Evolutionary conservation across 2,888 invertebrate genomes (phyloP), one percentile per base, ranked within the genome.

Genomic region (Troides aeacus): DNA sequence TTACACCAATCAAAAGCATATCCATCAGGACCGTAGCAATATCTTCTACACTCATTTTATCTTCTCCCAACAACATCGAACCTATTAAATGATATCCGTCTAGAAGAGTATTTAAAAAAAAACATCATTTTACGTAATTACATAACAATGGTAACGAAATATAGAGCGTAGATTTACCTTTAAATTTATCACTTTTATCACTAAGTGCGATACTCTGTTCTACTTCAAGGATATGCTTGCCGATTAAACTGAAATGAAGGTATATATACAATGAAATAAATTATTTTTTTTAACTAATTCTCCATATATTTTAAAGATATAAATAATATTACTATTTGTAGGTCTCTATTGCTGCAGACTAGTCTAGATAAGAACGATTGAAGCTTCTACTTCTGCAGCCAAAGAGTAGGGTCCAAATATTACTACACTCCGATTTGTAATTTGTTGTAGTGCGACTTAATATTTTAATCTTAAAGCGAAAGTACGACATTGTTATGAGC

Each of bases 1-100:
- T 95, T 0, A 95, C 94, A 69, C 95, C 95, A 75, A 95, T 92
- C 8, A 95, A 83, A 60, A 95, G 87, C 93, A 95, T 94, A 78
- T 95, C 95, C 89, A 95, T 93, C 61, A 95, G 77, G 1, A 95
- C 82, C 0, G 95, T 95, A 50, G 94, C 88, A 62, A 95, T 89
- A 74, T 95, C 95, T 76, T 95, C 94, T 0, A 93, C 84, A 64
- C 85, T 87, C 82, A 95, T 89, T 68, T 90, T 92, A 30, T 92
- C 89, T 61, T 94, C 93, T 59, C 92, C 91, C 24, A 93, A 73
- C n/a, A 95, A 79, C 77, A 95, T 89, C 58, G 89, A 88, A 73
- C 94, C 93, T 46, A 95, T 84, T 72, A 95, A 79, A n/a, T 85
- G 85, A 60, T 79, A 77, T 12, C 74, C 72, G 71, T 68, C 79